Percentiles rank a stretch among this genome's conserved stretches.
These are phyloP conservation scores for Archaeoteleia sp. DNA, from an alignment of 2,888 invertebrate genomes.

Conservation along the genomic window DNA sequence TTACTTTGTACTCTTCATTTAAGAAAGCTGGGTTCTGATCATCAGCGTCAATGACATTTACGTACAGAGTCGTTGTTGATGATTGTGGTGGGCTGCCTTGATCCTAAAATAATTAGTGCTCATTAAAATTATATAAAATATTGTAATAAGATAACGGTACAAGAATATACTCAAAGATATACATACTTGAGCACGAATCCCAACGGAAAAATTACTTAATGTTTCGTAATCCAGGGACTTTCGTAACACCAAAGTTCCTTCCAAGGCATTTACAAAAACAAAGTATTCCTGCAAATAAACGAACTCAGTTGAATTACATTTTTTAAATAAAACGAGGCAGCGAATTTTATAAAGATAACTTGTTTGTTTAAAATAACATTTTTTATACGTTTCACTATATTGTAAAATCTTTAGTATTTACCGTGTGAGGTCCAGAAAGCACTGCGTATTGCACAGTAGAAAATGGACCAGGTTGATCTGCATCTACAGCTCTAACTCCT, in stretches of 20 bases:
- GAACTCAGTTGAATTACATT: slow-evolving; percentile 9
- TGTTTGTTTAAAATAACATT: not conserved
- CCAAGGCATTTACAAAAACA: slow-evolving; percentile 89
- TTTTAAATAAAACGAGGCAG: slow-evolving; percentile 1
- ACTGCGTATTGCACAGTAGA: slow-evolving; percentile 90
- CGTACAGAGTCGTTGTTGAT: slow-evolving; percentile 84
- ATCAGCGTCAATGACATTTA: slow-evolving; percentile 90
- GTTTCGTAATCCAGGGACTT: slow-evolving; percentile 90
- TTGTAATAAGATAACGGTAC: too few species aligned
- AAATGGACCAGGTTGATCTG: slow-evolving; percentile 91
- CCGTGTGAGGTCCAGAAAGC: slow-evolving; percentile 85
- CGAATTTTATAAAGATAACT: not conserved
- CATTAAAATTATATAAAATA: too few species aligned
- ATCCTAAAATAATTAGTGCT: slow-evolving; percentile 81
- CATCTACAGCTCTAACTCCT: slow-evolving; percentile 86
- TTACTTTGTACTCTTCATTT: slow-evolving; percentile 84
- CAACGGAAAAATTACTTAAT: slow-evolving; percentile 85
- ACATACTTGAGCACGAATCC: slow-evolving; percentile 78
- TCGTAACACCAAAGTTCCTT: slow-evolving; percentile 87
- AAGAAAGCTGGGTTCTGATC: slow-evolving; percentile 92
- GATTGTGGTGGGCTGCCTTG: slow-evolving; percentile 87
- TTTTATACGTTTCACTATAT: not conserved
- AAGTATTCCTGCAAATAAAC: slow-evolving; percentile 82
- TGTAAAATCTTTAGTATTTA: slow-evolving; percentile 63
- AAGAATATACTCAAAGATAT: not conserved